Conservation (phyloP, 2,113 vertebrate species). For the Brachirus orientalis region DNA sequence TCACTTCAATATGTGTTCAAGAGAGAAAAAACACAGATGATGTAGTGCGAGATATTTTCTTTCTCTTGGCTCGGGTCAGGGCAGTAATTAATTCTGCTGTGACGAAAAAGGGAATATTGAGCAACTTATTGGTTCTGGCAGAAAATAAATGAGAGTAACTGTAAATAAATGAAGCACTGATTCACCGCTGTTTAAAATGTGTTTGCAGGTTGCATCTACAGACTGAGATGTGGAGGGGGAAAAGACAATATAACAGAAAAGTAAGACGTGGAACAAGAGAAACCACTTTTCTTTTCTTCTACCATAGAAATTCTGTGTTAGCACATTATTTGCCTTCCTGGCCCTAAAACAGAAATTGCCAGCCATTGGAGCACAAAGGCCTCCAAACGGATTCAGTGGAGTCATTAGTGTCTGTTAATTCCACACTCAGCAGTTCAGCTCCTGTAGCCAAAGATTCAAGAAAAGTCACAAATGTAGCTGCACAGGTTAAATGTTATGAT, state of each 20-base stretch:
- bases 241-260: too few species aligned
- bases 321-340: too few species aligned
- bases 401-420: too few species aligned
- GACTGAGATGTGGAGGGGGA: too few species aligned
- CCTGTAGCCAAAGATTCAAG: too few species aligned
- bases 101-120: constrained; percentile 25
- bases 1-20: constrained; percentile 20
- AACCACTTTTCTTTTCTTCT: too few species aligned
- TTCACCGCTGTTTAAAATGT: background rate
- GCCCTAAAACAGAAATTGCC: too few species aligned
- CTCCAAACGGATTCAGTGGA: too few species aligned
- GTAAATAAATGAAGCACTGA: constrained; percentile 21
- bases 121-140: constrained; percentile 15
- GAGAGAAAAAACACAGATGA: constrained; percentile 7
- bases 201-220: background rate
- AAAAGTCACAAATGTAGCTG: constrained; percentile 5
- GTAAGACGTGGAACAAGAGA: too few species aligned
- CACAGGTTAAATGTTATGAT: constrained; percentile 18
- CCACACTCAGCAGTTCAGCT: too few species aligned
- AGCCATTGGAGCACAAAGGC: too few species aligned
- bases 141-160: constrained; percentile 9
- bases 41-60: background rate
- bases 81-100: constrained; percentile 20
- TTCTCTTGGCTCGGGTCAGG: constrained; percentile 2
- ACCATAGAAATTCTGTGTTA: too few species aligned